phyloP scores from a whole-genome alignment of 2,888 invertebrate species.

The Folsomia candida region DNA sequence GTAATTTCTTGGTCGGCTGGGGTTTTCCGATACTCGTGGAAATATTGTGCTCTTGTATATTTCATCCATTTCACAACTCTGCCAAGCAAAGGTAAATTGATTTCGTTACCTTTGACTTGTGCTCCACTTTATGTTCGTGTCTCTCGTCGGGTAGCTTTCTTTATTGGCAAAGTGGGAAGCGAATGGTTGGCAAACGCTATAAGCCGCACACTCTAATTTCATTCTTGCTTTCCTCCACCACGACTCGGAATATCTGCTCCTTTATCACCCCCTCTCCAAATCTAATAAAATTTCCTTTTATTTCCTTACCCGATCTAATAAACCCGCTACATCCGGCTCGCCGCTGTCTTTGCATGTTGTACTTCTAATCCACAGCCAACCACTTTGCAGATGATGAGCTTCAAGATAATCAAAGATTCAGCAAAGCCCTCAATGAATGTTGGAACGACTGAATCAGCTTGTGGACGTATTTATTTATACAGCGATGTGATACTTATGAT shows the following conservation, averaged over 20 bases:
- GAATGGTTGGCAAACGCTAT: background rate
- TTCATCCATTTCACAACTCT: background rate
- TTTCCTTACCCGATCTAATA: background rate
- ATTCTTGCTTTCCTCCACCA: background rate
- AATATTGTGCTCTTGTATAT: background rate
- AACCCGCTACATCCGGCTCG: no score
- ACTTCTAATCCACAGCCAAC: no score
- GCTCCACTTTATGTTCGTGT: background rate
- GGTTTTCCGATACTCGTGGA: background rate
- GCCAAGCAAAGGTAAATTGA: background rate
- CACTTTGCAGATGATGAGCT: no score
- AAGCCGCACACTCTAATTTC: background rate
- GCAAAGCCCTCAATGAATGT: no score
- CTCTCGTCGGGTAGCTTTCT: background rate
- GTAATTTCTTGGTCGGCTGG: background rate
- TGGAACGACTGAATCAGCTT: no score
- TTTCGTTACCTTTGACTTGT: background rate
- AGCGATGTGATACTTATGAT: no score
- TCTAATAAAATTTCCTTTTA: constrained; percentile 15
- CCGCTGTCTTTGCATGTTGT: no score
- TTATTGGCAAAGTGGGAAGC: background rate
- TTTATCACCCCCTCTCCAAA: background rate
- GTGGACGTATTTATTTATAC: no score
- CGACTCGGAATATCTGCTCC: constrained; percentile 11
- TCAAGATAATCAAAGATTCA: no score